A percentile compares a stretch with the other conserved stretches of the same genome.
Evolutionary conservation across 2,888 invertebrate genomes (phyloP).

Genomic region (Drosophila silvestris): DNA sequence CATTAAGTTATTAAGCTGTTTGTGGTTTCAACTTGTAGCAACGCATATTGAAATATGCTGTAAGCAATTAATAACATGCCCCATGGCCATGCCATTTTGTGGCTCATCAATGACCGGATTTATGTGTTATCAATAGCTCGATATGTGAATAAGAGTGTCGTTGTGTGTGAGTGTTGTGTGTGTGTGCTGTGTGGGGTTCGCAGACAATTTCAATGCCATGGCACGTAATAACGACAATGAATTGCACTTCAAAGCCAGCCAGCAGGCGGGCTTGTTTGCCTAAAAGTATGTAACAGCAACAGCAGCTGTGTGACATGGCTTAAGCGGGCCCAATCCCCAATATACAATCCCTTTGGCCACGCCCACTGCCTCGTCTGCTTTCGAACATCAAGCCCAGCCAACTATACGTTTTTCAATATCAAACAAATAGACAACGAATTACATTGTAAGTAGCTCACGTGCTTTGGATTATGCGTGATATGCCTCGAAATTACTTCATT

Average conservation of each 20-base stretch:
- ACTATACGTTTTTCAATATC: constrained; percentile 73
- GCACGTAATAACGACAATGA: constrained; percentile 78
- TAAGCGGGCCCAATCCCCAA: constrained; percentile 27
- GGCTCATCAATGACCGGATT: constrained; percentile 58
- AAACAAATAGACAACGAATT: constrained; percentile 82
- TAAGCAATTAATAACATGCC: constrained; percentile 75
- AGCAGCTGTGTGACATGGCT: constrained; percentile 48
- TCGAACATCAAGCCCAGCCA: constrained; percentile 12
- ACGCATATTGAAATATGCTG: constrained; percentile 73
- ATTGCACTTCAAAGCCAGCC: constrained; percentile 72
- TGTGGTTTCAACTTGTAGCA: constrained; percentile 7
- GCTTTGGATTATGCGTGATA: constrained; percentile 81
- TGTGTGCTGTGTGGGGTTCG: constrained; percentile 13
- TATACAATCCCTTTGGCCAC: constrained; percentile 8
- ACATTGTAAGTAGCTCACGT: constrained; percentile 81
- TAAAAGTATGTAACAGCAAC: constrained; percentile 53
- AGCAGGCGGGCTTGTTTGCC: constrained; percentile 39
- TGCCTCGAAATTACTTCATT: constrained; percentile 81
- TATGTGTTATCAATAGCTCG: constrained; percentile 32
- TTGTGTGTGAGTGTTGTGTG: not conserved
- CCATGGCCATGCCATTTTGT: constrained; percentile 46
- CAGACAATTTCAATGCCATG: constrained; percentile 71
- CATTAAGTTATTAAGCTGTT: constrained; percentile 78
- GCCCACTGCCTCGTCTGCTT: constrained; percentile 4
- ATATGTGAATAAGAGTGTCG: not conserved